Base-by-base conservation (phyloP, 2,888 invertebrate genomes). In the Balanococcus diminutus region DNA sequence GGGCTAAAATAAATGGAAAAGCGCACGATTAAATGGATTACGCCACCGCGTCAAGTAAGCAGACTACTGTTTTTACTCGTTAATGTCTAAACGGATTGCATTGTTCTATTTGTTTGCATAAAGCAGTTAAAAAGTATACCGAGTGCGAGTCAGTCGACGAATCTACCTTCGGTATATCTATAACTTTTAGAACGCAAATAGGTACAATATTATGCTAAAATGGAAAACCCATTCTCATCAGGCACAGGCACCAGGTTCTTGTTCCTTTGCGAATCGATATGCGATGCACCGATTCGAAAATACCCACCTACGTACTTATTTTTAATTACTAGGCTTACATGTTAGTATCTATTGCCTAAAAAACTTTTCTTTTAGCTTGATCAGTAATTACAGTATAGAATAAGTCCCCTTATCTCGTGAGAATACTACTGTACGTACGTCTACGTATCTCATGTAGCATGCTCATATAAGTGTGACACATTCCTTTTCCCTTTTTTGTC, bases 1-100 rank as follows among this genome's bases (percentile, higher is more conserved):
- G 67, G n/a, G 51, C 51, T 31, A 31, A 28, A 67, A 67, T 31
- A 31, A 67, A 67, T 67, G 67, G 67, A 67, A 67, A 67, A 67
- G 67, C 67, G 28, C 28, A 25, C 67, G 67, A 67, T 67, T 67
- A 67, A 67, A 67, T 11, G 28, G 67, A 67, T 67, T 67, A 67
- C 67, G 25, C 67, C 31, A 67, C 28, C 67, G 16, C 25, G 67
- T 67, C 67, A 67, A 67, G 28, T 67, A 31, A 67, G 67, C 67
- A 67, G 67, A 67, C 67, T 67, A 28, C 67, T 67, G 67, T 67
- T 67, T 67, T 67, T 67, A 25, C 67, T 67, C 31, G 67, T 67
- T 67, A 28, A 31, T 67, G 67, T 67, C 67, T 67, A 67, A 67
- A 67, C 67, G 67, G 67, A 67, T 67, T 67, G 67, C 67, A 28